Base-by-base conservation (phyloP, 2,888 invertebrate genomes). In the Euspilapteryx auroguttella region DNA sequence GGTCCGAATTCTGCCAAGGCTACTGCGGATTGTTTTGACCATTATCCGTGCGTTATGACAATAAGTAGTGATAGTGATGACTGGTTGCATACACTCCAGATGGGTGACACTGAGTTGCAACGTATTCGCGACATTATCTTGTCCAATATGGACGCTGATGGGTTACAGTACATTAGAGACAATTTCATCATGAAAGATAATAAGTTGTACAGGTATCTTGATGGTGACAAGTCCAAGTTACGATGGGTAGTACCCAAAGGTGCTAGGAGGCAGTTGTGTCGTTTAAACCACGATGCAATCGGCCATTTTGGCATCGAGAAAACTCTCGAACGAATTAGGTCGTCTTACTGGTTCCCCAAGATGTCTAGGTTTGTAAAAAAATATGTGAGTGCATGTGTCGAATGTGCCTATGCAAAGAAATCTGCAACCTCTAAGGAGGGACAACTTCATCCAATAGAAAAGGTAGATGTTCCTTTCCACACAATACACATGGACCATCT, bases 401-500 rank as follows among this genome's bases (percentile, higher is more conserved):
- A 50, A 3, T 68, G 62, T 32, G 29, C 58, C 2, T 50, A 50
- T 24, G 38, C 44, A 12, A 61, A 63, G 34, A 32, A 37, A 3
- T 29, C 31, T 9, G 24, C 36, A 11, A 45, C 44, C 9, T 38
- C 36, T 22, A 39, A 36, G 30, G 40, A 45, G 31, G 59, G 59
- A 6, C 36, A 38, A 11, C 32, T 65, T n/a, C 45, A 61, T 28
- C 50, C 57, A 0, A 64, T 65, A 12, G 42, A 45, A n/a, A 63
- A 64, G 31, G 37, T 45, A 5, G 31, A 40, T 1, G 37, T 42
- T 6, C 62, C 61, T 0, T 55, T 71, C 21, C 45, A 61, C 27
- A 58, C 53, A 0, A 15, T 65, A 9, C 59, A 65, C 32, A 28
- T 65, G 0, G 63, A 66, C 35, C 62, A 65, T 34, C 29, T 64